Evolutionary conservation across 2,797 vertebrate species (phyloP), one percentile per base, ranked within the genome.

Genomic region (Peromyscus nudipes): DNA sequence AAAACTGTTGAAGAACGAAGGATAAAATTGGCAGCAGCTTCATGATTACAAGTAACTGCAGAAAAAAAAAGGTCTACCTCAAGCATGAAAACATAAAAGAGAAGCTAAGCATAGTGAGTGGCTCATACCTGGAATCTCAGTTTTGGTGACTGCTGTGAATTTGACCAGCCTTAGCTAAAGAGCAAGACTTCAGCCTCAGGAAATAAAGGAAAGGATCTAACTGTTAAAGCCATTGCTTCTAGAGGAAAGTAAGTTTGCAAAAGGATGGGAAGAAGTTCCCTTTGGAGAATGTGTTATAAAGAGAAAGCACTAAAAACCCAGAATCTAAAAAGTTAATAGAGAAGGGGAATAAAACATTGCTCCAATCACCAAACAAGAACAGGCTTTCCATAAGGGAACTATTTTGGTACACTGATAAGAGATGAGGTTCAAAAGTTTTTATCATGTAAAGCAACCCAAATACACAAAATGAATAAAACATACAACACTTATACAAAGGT

Each of bases 401-500:
- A 52, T n/a, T 67, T 64, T 85, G 40, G 69, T 43, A 86, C 21
- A 95, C 23, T 62, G 25, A 77, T 34, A 52, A 55, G 40, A 60
- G 49, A 77, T 31, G 25, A 79, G 82, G 3, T n/a, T 43, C 64
- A 79, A 84, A 17, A 83, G 92, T 12, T 69, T 40, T 69, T 62
- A 95, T 55, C 43, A 40, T 93, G 23, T 64, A 85, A 94, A 87
- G 19, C 37, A 94, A 49, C 21, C 27, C 46, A 91, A 92, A 92
- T 57, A 80, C 1, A 92, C 6, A 96, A 81, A 52, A 88, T 37
- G 37, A 83, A 55, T 92, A 81, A 97, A 91, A 93, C 23, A 95
- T 69, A 76, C 2, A 97, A 93, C 92, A 83, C 31, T 43, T 95
- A 92, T 17, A 87, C 37, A 77, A 89, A 84, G 23, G 4, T 88